Evolutionary conservation across 2,797 vertebrate species (phyloP).

Genomic region (Takifugu rubripes): DNA sequence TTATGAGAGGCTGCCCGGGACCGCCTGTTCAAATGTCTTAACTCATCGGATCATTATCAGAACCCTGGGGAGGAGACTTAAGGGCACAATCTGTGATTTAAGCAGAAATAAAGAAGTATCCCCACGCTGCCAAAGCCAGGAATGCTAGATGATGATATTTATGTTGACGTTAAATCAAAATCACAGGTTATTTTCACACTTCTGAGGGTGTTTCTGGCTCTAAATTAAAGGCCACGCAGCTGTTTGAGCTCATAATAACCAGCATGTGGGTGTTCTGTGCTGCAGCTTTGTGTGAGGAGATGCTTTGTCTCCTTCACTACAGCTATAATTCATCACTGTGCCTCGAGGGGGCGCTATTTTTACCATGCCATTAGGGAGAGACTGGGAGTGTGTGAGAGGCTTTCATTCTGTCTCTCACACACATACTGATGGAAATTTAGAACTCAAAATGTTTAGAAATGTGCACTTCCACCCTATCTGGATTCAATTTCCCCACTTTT

Average conservation of each 20-base stretch:
- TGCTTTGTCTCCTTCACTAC: constrained; percentile 36
- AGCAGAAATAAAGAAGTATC: constrained; percentile 39
- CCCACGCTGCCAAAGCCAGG: constrained; percentile 1
- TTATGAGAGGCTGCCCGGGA: constrained; percentile 56
- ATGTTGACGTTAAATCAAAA: neutral
- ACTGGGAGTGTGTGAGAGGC: neutral
- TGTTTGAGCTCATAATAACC: constrained; percentile 24
- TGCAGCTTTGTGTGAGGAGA: constrained; percentile 23
- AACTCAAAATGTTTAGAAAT: neutral
- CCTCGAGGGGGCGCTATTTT: constrained; percentile 52
- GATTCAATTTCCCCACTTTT: constrained; percentile 4
- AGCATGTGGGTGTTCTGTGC: constrained; percentile 15
- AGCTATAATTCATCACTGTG: constrained; percentile 31
- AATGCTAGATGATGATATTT: constrained; percentile 4
- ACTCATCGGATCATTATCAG: constrained; percentile 64
- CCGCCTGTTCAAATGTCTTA: constrained; percentile 66
- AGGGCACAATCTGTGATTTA: constrained; percentile 45
- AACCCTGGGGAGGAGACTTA: constrained; percentile 40
- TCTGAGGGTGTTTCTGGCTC: constrained; percentile 15
- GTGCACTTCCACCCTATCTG: neutral
- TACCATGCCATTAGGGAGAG: neutral
- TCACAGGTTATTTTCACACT: constrained; percentile 13
- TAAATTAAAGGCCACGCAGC: constrained; percentile 29
- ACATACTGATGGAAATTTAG: constrained; percentile 1
- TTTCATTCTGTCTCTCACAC: neutral